Base-by-base conservation (phyloP, 2,113 vertebrate species). In the Speoplatyrhinus poulsoni region DNA sequence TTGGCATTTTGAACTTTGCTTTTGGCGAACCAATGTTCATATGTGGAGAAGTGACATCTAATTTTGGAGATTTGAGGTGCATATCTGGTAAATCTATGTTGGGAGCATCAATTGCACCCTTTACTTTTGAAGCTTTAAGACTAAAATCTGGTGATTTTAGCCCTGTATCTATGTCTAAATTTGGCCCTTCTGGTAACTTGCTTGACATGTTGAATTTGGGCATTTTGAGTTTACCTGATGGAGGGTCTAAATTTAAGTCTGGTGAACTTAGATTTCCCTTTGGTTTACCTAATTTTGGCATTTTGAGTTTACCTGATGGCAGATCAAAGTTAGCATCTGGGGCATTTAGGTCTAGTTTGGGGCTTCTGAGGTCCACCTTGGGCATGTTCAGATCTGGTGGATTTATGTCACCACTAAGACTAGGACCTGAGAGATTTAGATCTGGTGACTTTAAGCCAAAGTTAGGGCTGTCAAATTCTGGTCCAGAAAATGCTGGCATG, bases 41-140 rank as follows among this genome's bases (percentile, higher is more conserved):
- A 58, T 76, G 70, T 66, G 73, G 70, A 13, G 69, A 59, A n/a
- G 69, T 65, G 3, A 75, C 12, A 48, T 75, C 41, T 26, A 81
- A n/a, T 9, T 70, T 69, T 26, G 76, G 73, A 13, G 8, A 13
- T 52, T 67, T 60, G 1, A 78, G 11, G 52, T 75, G 47, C 46
- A 47, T 53, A 17, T 72, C 62, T 15, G 74, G 67, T 11, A 72
- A 4, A 17, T 63, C 19, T 4, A 74, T 10, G 3, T 79, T 69
- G 0, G 82, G 77, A n/a, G 47, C n/a, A 65, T 86, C 36, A 1
- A 90, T 17, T 16, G 70, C 85, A 56, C 80, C 71, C 73, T 91
- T 90, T 1, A 87, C 57, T 32, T 80, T 88, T 65, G 88, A 83
- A 26, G 55, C 17, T 64, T 72, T 85, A 3, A 84, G 11, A 79